Evolutionary conservation across 2,113 vertebrate genomes (phyloP).

Genomic region (Microcebus lehilahytsara): DNA sequence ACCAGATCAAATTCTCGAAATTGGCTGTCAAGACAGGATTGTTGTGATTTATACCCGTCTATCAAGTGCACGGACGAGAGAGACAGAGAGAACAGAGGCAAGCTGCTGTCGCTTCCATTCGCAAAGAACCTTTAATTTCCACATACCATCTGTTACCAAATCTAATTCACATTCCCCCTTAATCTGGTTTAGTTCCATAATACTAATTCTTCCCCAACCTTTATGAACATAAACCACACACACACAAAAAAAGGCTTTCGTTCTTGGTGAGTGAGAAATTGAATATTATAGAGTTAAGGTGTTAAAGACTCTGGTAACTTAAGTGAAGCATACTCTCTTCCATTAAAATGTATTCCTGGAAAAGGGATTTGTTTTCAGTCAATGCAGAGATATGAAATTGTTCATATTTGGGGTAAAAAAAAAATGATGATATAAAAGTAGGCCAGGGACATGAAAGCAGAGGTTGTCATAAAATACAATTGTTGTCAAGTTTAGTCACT

Average conservation of each 20-base stretch:
- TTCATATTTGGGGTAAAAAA: constrained; percentile 60
- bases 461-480: constrained; percentile 85
- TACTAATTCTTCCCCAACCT: constrained; percentile 90
- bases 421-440: constrained; percentile 78
- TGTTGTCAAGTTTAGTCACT: constrained; percentile 86
- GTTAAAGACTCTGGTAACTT: constrained; percentile 78
- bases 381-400: constrained; percentile 75
- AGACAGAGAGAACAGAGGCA: constrained; percentile 82
- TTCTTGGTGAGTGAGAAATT: constrained; percentile 79
- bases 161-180: constrained; percentile 97
- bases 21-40: constrained; percentile 99
- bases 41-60: constrained; percentile 99
- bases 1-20: constrained; percentile 99
- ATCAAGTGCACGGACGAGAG: constrained; percentile 88
- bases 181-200: constrained; percentile 98
- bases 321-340: constrained; percentile 65
- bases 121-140: constrained; percentile 97
- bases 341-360: constrained; percentile 79
- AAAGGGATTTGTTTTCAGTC: constrained; percentile 84
- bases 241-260: constrained; percentile 62
- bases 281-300: constrained; percentile 81
- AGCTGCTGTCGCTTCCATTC: constrained; percentile 90
- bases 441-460: constrained; percentile 82
- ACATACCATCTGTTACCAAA: constrained; percentile 99
- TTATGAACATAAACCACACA: constrained; percentile 78